A percentile compares a stretch with the other conserved stretches of the same genome.
Conservation (phyloP, 2,888 invertebrate species). For the Philopedon plagiatum region DNA sequence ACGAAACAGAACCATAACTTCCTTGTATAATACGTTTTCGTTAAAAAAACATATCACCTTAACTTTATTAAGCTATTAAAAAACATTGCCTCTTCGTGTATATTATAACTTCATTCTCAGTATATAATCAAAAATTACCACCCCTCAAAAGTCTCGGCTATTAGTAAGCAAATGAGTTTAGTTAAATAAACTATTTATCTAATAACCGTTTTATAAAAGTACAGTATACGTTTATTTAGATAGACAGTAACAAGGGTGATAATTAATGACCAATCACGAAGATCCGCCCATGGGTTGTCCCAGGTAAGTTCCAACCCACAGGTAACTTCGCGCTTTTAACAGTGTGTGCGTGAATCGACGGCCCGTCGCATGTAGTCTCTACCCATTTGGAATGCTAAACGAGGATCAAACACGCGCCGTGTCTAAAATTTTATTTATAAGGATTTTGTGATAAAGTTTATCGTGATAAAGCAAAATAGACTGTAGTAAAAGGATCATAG, state of each 20-base stretch:
- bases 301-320: slow-evolving; percentile 59
- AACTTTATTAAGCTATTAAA: not conserved
- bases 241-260: slow-evolving; percentile 62
- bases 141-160: slow-evolving; percentile 23
- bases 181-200: slow-evolving; percentile 45
- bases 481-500: not conserved
- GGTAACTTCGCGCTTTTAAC: slow-evolving; percentile 56
- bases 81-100: not conserved
- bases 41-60: no score
- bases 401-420: slow-evolving; percentile 22
- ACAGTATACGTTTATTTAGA: slow-evolving; percentile 49
- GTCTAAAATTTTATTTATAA: slow-evolving; percentile 1
- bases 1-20: no score
- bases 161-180: slow-evolving; percentile 42
- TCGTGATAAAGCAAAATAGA: not conserved
- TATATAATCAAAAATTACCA: slow-evolving; percentile 20
- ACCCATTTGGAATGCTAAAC: slow-evolving; percentile 20
- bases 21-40: no score
- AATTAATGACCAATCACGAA: slow-evolving; percentile 62
- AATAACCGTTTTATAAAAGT: slow-evolving; percentile 44
- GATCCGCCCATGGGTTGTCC: slow-evolving; percentile 62
- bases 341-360: slow-evolving; percentile 57
- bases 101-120: not conserved
- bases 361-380: slow-evolving; percentile 49
- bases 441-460: slow-evolving; percentile 23